A percentile compares a stretch with the other conserved stretches of the same genome.
phyloP scores from a whole-genome alignment of 2,797 vertebrate genomes.

The Myotis myotis region DNA sequence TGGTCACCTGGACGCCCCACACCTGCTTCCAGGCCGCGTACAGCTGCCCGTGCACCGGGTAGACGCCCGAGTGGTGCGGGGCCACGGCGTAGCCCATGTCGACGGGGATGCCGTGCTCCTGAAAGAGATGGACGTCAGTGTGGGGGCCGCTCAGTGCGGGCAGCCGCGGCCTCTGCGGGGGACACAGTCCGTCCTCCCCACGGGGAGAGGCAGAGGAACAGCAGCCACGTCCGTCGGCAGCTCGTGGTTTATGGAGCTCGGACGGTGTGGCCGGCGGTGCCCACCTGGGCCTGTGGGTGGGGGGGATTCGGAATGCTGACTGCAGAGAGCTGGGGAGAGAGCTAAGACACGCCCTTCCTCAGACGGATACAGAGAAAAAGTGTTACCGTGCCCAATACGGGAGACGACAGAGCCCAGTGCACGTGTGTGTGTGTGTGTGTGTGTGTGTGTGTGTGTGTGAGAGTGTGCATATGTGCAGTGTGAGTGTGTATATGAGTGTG shows the following conservation, averaged over 20 bases:
- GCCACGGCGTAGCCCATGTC: conserved; percentile 97
- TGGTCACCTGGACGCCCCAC: conserved; percentile 96
- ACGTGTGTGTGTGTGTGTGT: background rate
- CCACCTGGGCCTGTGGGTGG: background rate
- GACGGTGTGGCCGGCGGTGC: background rate
- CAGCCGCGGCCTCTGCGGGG: background rate
- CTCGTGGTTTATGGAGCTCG: background rate
- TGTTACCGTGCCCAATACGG: background rate
- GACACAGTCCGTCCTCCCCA: too few relatives aligned
- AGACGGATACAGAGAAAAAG: background rate
- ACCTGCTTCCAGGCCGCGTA: conserved; percentile 97
- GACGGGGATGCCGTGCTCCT: conserved; percentile 95
- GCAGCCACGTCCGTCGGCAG: background rate
- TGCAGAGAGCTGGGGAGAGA: background rate
- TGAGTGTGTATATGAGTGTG: background rate
- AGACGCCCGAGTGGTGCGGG: conserved; percentile 97
- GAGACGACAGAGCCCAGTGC: background rate
- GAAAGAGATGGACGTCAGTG: background rate
- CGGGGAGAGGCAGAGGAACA: too few relatives aligned
- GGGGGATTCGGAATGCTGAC: conserved; percentile 4
- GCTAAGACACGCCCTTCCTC: background rate
- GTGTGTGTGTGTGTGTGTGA: background rate
- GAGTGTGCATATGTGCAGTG: too few relatives aligned
- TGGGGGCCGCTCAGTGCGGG: fast-evolving
- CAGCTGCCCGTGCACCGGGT: conserved; percentile 96